Base-by-base conservation (phyloP, 1,140 invertebrate genomes). In the Drosophila leontia region DNA sequence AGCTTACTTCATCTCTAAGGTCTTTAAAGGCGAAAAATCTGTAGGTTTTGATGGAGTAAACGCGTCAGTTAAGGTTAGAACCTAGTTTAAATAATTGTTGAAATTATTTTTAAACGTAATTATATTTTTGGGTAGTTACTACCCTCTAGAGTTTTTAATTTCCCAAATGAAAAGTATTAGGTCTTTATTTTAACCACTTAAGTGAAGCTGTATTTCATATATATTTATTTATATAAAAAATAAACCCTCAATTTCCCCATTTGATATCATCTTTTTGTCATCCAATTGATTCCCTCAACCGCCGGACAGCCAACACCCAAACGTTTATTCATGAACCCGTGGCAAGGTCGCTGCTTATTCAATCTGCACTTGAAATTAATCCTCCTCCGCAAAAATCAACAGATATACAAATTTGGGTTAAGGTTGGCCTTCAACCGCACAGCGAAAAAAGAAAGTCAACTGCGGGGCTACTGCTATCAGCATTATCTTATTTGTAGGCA, bases 331-430 rank as follows among this genome's bases (percentile, higher is more conserved):
- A 58, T 63, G 17, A 61, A 63, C n/a, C 45, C 15, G 45, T 5
- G 11, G 23, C 63, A 78, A 44, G 74, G 68, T 65, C 71, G 75
- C 42, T 58, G 55, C 74, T 72, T 65, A 79, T 71, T 60, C 67
- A 78, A 80, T 82, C 67, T 78, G 75, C 75, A 75, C 82, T 86
- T 86, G 75, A 86, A 82, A 71, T 62, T 82, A 85, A 85, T 85
- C 82, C 79, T 76, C 69, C 75, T 48, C 59, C 74, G 55, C 47
- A 70, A 63, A 53, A 57, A 67, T 50, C 59, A 74, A 51, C 29
- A 29, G 9, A 72, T 39, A 42, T 45, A 61, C 47, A 47, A 48
- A 84, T 88, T 83, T 87, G 65, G 83, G 83, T 87, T 88, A 84
- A 84, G 83, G 77, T 71, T 88, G 79, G 82, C 65, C 67, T 67